A percentile compares a stretch with the other conserved stretches of the same genome.
Evolutionary conservation across 2,888 invertebrate species (phyloP).

Genomic region (Diplazon laetatorius): DNA sequence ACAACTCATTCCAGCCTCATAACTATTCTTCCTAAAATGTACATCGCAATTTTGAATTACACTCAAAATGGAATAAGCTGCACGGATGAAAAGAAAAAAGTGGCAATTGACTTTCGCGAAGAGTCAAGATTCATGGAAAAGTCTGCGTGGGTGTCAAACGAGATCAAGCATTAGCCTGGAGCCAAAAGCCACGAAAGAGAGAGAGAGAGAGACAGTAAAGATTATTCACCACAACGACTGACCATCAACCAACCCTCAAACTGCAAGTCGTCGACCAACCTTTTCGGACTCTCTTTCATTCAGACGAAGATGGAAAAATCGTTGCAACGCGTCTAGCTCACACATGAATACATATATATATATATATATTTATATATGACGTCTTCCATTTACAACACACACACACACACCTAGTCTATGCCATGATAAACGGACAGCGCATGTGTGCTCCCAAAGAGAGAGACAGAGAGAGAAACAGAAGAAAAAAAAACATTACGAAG

Average conservation of each 20-base stretch:
- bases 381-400: slow-evolving; percentile 15
- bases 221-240: slow-evolving; percentile 17
- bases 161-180: background rate
- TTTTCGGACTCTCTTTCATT: slow-evolving; percentile 3
- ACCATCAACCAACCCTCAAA: background rate
- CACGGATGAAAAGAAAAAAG: background rate
- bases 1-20: too few species aligned
- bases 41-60: too few species aligned
- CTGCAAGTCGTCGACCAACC: background rate
- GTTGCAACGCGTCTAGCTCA: background rate
- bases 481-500: slow-evolving; percentile 8
- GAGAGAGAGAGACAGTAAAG: background rate
- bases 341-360: background rate
- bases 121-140: background rate
- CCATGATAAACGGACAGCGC: slow-evolving; percentile 23
- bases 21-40: too few species aligned
- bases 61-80: background rate
- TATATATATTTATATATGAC: too few species aligned
- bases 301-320: slow-evolving; percentile 5
- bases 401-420: background rate
- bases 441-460: background rate
- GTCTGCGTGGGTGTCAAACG: too few species aligned
- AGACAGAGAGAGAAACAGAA: slow-evolving; percentile 30
- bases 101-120: background rate
- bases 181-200: background rate